Percentiles rank a stretch among this genome's conserved stretches.
phyloP scores from a whole-genome alignment of 2,888 invertebrate species.

The Netelia inedita region DNA sequence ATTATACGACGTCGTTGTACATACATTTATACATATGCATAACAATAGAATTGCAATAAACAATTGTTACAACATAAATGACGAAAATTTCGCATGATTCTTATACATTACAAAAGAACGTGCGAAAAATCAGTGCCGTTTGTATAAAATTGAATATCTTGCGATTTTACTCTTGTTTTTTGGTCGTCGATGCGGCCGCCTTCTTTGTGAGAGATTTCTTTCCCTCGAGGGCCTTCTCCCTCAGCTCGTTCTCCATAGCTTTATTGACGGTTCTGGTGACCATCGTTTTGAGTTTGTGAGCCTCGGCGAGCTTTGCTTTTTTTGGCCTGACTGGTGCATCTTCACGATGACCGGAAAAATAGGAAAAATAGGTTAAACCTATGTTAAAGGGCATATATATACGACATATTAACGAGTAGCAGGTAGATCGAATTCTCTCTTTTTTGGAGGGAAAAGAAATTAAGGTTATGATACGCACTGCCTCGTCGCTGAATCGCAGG shows the following conservation, averaged over 20 bases:
- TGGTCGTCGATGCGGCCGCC: conserved; percentile 22
- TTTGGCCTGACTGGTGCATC: conserved; percentile 90
- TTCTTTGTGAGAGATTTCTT: conserved; percentile 86
- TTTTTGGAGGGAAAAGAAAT: conserved; percentile 23
- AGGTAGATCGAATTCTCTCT: no score
- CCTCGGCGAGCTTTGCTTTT: conserved; percentile 87
- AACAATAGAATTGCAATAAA: conserved; percentile 61
- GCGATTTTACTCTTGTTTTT: conserved; percentile 42
- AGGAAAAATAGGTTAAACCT: conserved; percentile 16
- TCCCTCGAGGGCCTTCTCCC: conserved; percentile 86
- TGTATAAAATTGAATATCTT: background rate
- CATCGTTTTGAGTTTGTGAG: conserved; percentile 88
- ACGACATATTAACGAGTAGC: no score
- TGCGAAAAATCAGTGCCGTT: background rate
- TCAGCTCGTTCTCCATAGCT: conserved; percentile 89
- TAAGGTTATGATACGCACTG: conserved; percentile 85
- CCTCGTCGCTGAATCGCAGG: conserved; percentile 87
- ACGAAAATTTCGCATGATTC: conserved; percentile 31
- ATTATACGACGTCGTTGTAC: conserved; percentile 42
- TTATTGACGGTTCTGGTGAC: conserved; percentile 91
- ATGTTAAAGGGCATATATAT: background rate
- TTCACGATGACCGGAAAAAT: conserved; percentile 74
- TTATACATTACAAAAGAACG: conserved; percentile 21
- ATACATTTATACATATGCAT: conserved; percentile 37
- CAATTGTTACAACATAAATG: conserved; percentile 33